Evolutionary conservation across 2,888 invertebrate species (phyloP), one percentile per base, ranked within the genome.

Genomic region (Cheilosia urbana): DNA sequence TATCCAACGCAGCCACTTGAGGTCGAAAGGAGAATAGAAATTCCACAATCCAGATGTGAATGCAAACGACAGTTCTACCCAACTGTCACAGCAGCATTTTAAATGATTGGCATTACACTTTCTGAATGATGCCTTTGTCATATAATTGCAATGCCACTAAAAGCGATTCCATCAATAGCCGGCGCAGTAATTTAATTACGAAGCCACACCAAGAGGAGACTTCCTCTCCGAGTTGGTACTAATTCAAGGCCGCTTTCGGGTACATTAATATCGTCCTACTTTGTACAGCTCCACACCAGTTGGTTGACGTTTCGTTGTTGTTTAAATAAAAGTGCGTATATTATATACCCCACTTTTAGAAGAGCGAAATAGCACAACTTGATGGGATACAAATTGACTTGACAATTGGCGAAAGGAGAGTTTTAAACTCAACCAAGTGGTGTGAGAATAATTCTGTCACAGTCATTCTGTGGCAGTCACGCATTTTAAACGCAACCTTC

Each of bases 1-100:
- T 65, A 55, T 72, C 55, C 17, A 62, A 57, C 30, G 45, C 47
- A 82, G 66, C 65, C 66, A 58, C 71, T 77, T 72, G 45, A 66
- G 65, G 30, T 53, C 71, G 21, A 72, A 60, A 45, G 55, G 17
- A 40, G 3, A 21, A 51, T 76, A 62, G 17, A 62, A 27, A 73
- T 42, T 21, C n/a, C 11, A 47, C 5, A 3, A 40, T 30, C 4
- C 5, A 30, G n/a, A 30, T 6, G 53, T 57, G 51, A 63, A 51
- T 71, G 81, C 71, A 53, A 47, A 49, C 77, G 60, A 71, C 77
- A 77, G 65, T 49, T 76, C 45, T 71, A 60, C 63, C 40, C 47
- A 57, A 15, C 9, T 40, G 65, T 17, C 15, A 71, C 19, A 11
- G 51, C 13, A 13, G 13, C 13, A 13, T 13, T 13, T 37, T 13